Percentiles rank a stretch among this genome's conserved stretches.
Conservation (phyloP, 2,113 vertebrate genomes). For the Astur gentilis region DNA sequence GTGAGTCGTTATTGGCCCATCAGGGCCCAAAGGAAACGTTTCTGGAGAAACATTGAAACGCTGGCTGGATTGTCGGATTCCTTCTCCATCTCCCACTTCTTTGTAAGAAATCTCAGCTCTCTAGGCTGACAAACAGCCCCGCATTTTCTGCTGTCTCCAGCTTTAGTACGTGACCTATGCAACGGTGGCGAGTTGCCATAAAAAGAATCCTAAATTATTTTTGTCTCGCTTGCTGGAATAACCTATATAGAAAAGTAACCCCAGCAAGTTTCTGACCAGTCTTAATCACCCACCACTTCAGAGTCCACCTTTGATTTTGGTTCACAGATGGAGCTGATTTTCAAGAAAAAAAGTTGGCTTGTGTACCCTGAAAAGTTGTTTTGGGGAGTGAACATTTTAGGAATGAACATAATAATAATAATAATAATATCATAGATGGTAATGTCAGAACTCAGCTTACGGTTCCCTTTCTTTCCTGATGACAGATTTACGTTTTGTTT, state of each 20-base stretch:
- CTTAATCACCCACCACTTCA: background rate
- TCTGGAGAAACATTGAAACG: background rate
- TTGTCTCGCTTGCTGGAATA: background rate
- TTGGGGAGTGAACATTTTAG: background rate
- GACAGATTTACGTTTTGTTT: background rate
- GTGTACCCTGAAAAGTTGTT: background rate
- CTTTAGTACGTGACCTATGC: background rate
- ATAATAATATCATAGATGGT: background rate
- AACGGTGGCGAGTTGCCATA: background rate
- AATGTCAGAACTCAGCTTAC: background rate
- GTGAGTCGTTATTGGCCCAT: conserved; percentile 39
- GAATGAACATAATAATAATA: background rate
- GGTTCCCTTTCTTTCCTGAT: background rate
- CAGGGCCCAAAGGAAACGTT: background rate
- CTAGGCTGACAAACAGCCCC: background rate
- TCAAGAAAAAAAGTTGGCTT: conserved; percentile 5
- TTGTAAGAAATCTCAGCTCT: background rate
- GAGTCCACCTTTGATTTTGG: background rate
- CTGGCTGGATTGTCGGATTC: background rate
- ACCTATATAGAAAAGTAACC: background rate
- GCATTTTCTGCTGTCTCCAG: background rate
- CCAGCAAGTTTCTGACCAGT: background rate
- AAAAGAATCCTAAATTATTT: background rate
- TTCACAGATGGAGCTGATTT: conserved; percentile 1
- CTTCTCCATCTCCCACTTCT: background rate